Evolutionary conservation across 2,888 invertebrate genomes (phyloP), one percentile per base, ranked within the genome.

Genomic region (Panzeria rudis): DNA sequence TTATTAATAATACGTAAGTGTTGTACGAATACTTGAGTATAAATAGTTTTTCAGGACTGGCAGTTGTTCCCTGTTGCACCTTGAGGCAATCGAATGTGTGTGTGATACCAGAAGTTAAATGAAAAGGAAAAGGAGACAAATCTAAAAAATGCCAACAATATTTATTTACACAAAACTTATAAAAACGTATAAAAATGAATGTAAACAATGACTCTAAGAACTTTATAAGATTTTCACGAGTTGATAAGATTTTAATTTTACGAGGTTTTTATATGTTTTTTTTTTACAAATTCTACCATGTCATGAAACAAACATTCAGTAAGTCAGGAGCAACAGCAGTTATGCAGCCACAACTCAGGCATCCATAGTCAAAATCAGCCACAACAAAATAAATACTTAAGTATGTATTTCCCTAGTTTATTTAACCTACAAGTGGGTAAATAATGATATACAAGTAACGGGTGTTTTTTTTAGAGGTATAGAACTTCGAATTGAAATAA

Each of bases 191-290:
- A 75, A 62, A 76, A 75, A 54, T 69, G 64, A 64, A 78, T 85
- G 85, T 85, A 85, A 85, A 85, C 85, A 82, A 64, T 41, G 73
- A 75, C 85, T 82, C 78, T 82, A 85, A 85, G 82, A 85, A 85
- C 82, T 79, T 85, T 85, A 85, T 82, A 85, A 82, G 85, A 85
- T 85, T 86, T 86, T 83, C 80, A 80, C 80, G 69, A 86, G 75
- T 82, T 86, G 86, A 86, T 86, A 86, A 81, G 86, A 84, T 84
- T 86, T 83, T 83, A 86, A 86, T 84, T 81, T 86, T 84, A 68
- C 73, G 41, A 25, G 35, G 75, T 54, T 80, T 86, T 54, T 17
- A 32, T 79, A 17, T 17, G 59, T 66, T 15, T 64, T 38, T 73
- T 64, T n/a, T 59, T 38, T 52, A 17, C 41, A 50, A 35, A 52